Percentiles rank a stretch among this genome's conserved stretches.
Evolutionary conservation across 2,888 invertebrate genomes (phyloP).

Genomic region (Diaperis boleti): DNA sequence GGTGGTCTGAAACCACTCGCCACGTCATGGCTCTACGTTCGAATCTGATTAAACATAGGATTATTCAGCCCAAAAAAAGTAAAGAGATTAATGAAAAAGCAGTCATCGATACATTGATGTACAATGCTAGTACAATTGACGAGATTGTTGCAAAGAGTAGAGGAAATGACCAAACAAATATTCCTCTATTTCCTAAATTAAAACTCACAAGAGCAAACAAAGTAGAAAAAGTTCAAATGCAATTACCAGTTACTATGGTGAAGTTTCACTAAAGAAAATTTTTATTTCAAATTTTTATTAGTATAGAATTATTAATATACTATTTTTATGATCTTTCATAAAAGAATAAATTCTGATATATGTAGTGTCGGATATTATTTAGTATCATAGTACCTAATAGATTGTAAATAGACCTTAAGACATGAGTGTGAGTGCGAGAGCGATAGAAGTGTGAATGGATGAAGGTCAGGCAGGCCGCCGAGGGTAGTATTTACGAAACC

Average conservation of each 20-base stretch:
- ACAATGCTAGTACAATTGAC: constrained; percentile 54
- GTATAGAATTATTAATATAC: no score
- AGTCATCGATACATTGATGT: constrained; percentile 52
- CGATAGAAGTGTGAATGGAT: no score
- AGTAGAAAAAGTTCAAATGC: constrained; percentile 57
- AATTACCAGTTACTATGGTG: constrained; percentile 59
- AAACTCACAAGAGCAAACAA: constrained; percentile 64
- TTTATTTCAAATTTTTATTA: no score
- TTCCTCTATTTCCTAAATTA: constrained; percentile 62
- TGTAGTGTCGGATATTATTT: no score
- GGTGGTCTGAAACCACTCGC: constrained; percentile 64
- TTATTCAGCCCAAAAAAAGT: constrained; percentile 53
- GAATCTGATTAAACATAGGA: constrained; percentile 59
- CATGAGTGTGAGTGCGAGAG: no score
- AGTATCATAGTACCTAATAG: no score
- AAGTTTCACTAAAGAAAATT: constrained; percentile 49
- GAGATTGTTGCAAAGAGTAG: constrained; percentile 59
- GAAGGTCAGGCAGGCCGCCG: no score
- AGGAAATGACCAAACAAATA: constrained; percentile 48
- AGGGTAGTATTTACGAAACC: no score
- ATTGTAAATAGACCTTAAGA: no score
- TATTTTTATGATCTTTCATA: no score
- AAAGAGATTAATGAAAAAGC: constrained; percentile 49
- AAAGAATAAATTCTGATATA: no score
- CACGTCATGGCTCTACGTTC: constrained; percentile 60